Base-by-base conservation (phyloP, 2,113 vertebrate species). In the Microcebus tavaratra region DNA sequence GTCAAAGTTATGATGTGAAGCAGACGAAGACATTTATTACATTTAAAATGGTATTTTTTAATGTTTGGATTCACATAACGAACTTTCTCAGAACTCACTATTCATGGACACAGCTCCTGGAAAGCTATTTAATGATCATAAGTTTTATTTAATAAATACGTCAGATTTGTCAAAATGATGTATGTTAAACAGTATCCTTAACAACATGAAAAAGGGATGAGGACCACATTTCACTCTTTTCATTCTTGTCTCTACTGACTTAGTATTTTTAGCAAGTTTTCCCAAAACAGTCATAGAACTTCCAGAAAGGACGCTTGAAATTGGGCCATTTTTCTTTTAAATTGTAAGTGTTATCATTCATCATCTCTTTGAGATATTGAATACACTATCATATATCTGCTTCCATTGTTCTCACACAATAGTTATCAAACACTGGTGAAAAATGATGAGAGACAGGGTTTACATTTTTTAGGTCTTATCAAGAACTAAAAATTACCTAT, bases 221-320 rank as follows among this genome's bases (percentile, higher is more conserved):
- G 86, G 85, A 48, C 72, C 45, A 59, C 95, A 96, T 96, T 97
- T 97, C 73, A 86, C 29, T 91, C 53, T 90, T 86, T 93, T 73
- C 88, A 73, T 92, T 92, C 78, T 94, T 91, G 78, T 89, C 65
- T 95, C 86, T 79, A 55, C n/a, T 70, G 91, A n/a, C 82, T 88
- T 85, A 88, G 72, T 92, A 80, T 95, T 97, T 97, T 96, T 90
- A 96, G 73, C 81, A 93, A 96, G 81, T 97, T 98, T 97, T 93
- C 96, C 85, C 96, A 42, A 79, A 95, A 79, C 82, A 96, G 85
- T 36, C 72, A 86, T 95, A 97, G 96, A 97, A 97, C 91, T 96
- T 97, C 76, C 55, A 94, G 91, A 89, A 88, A 97, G 91, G 85
- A 91, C 96, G 70, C n/a, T 90, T 65, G 85, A 94, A 97, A 97